phyloP scores from a whole-genome alignment of 2,888 invertebrate genomes.

The Drosophila incognita region DNA sequence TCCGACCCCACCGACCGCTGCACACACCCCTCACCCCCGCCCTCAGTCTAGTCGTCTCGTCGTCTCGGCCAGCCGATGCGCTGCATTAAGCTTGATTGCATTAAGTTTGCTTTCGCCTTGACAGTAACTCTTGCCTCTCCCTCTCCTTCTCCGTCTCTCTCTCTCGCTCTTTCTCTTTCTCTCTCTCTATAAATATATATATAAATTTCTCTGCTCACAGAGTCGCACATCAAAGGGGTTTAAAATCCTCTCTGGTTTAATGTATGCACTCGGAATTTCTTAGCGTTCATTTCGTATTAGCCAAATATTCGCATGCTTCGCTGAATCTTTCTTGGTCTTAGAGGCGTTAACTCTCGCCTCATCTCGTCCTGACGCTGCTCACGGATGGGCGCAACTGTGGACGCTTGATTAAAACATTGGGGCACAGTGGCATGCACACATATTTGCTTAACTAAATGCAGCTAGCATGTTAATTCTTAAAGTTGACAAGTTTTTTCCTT shows the following conservation, averaged over 20 bases:
- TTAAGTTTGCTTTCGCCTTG: slow-evolving; percentile 75
- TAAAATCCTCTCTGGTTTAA: slow-evolving; percentile 39
- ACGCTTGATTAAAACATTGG: slow-evolving; percentile 50
- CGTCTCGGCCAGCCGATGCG: slow-evolving; percentile 63
- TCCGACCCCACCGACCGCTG: slow-evolving; percentile 7
- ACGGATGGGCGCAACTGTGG: slow-evolving; percentile 34
- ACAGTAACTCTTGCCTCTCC: slow-evolving; percentile 13
- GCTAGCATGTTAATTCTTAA: not conserved
- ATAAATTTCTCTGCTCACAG: not conserved
- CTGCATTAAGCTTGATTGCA: slow-evolving; percentile 79
- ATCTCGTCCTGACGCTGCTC: slow-evolving; percentile 1
- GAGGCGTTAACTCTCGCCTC: not conserved
- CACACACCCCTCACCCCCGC: not conserved
- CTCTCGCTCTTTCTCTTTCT: not conserved
- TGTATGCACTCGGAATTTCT: slow-evolving; percentile 77
- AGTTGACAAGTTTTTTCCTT: not conserved
- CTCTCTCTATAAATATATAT: not conserved
- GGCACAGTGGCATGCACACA: slow-evolving; percentile 45
- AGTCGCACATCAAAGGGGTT: not conserved
- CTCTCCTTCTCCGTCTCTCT: not conserved
- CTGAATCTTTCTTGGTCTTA: slow-evolving; percentile 52
- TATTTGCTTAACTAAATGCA: not conserved
- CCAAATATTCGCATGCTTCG: slow-evolving; percentile 78
- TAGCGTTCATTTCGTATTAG: slow-evolving; percentile 76
- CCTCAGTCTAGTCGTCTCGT: slow-evolving; percentile 19